Conservation (phyloP, 2,888 invertebrate genomes). For the Acanthosoma haemorrhoidale region DNA sequence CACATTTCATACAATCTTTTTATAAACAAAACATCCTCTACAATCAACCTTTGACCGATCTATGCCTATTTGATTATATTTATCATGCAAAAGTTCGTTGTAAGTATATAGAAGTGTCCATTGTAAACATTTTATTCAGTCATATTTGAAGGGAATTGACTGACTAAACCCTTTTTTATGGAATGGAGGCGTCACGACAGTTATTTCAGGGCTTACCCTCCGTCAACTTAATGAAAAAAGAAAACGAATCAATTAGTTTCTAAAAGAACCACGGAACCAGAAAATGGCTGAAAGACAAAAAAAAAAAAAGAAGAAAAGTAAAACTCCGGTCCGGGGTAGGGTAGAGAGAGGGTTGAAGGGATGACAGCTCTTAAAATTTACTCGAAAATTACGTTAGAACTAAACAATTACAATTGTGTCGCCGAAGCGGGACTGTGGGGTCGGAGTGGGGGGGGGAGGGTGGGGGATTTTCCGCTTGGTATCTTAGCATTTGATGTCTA, state of each 20-base stretch:
- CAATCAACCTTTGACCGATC: no score
- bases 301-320: background rate
- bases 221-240: background rate
- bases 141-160: no score
- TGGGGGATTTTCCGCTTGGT: slow-evolving; percentile 38
- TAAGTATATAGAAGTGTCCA: no score
- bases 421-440: background rate
- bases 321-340: background rate
- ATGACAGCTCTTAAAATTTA: slow-evolving; percentile 39
- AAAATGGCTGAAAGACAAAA: background rate
- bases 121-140: no score
- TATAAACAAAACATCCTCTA: no score
- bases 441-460: slow-evolving; percentile 25
- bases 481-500: slow-evolving; percentile 40
- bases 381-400: slow-evolving; percentile 40
- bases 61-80: no score
- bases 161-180: no score
- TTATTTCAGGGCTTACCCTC: background rate
- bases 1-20: no score
- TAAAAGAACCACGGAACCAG: background rate
- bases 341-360: slow-evolving; percentile 24
- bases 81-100: no score
- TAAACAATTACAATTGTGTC: slow-evolving; percentile 40
- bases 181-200: background rate
- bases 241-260: background rate